Percentiles rank a stretch among this genome's conserved stretches.
phyloP scores from a whole-genome alignment of 2,797 vertebrate species.

The Gambusia yucatana region DNA sequence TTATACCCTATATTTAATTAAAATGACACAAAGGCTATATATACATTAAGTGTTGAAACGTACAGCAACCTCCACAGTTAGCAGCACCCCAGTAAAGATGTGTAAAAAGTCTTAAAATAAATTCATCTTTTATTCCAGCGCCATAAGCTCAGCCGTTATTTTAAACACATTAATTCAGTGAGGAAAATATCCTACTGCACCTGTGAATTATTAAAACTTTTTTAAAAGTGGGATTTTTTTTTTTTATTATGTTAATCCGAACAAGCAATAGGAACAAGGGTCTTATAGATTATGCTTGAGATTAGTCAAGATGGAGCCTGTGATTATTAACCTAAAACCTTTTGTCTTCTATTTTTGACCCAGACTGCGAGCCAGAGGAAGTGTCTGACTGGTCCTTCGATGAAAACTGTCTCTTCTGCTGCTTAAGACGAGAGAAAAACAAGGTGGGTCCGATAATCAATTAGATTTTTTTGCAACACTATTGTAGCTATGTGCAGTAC shows the following conservation, averaged over 20 bases:
- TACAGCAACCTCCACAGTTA: background rate
- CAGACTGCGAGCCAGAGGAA: conserved; percentile 92
- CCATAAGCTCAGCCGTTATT: background rate
- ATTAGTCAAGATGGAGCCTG: conserved; percentile 4
- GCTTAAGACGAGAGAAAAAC: conserved; percentile 92
- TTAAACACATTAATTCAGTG: background rate
- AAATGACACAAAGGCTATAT: background rate
- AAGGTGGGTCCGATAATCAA: conserved; percentile 81
- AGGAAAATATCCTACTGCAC: background rate
- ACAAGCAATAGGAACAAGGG: background rate
- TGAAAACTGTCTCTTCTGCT: conserved; percentile 98
- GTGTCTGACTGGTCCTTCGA: conserved; percentile 96
- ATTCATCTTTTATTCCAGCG: background rate
- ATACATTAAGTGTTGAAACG: background rate
- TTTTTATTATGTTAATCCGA: background rate
- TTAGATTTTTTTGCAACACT: background rate
- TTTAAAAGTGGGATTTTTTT: background rate
- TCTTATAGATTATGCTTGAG: background rate
- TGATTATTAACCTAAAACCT: background rate
- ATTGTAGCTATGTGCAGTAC: background rate
- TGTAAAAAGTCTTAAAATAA: conserved; percentile 5
- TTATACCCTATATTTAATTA: conserved; percentile 7
- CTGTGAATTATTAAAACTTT: background rate
- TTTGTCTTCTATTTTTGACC: conserved; percentile 24
- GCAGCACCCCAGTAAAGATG: background rate